A percentile compares a stretch with the other conserved stretches of the same genome.
These are phyloP conservation scores for Chironomus tentans DNA, from an alignment of 2,888 invertebrate species.

Conservation along the genomic window DNA sequence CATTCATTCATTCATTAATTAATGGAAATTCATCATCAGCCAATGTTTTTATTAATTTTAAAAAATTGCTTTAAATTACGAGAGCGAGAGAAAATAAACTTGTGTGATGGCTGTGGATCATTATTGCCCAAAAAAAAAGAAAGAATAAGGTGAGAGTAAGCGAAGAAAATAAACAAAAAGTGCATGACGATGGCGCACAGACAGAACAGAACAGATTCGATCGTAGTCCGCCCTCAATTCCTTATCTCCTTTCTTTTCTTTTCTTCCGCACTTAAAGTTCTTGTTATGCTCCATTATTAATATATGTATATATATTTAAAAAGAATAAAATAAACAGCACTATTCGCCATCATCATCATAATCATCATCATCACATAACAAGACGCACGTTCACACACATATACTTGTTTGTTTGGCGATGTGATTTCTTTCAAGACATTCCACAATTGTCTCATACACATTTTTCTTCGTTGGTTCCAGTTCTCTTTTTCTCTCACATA, in stretches of 20 bases:
- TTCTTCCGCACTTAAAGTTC: background rate
- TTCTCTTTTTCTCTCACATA: background rate
- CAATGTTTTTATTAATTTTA: no score
- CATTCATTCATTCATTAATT: background rate
- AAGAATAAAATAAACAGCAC: background rate
- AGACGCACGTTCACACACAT: background rate
- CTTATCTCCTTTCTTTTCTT: background rate
- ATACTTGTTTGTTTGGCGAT: background rate
- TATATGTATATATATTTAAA: background rate
- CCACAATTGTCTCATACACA: conserved; percentile 3
- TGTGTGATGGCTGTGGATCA: no score
- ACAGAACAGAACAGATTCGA: background rate
- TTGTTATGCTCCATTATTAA: no score
- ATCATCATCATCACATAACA: background rate
- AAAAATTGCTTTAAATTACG: no score
- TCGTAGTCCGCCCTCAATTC: background rate
- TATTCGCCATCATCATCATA: background rate
- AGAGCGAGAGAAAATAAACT: no score
- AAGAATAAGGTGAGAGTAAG: background rate
- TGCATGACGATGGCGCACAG: background rate
- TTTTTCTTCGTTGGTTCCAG: background rate
- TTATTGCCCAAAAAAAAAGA: background rate
- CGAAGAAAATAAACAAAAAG: background rate
- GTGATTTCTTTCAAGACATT: background rate
- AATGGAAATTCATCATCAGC: background rate